Evolutionary conservation across 2,113 vertebrate species (phyloP), one percentile per base, ranked within the genome.

Genomic region (human): DNA sequence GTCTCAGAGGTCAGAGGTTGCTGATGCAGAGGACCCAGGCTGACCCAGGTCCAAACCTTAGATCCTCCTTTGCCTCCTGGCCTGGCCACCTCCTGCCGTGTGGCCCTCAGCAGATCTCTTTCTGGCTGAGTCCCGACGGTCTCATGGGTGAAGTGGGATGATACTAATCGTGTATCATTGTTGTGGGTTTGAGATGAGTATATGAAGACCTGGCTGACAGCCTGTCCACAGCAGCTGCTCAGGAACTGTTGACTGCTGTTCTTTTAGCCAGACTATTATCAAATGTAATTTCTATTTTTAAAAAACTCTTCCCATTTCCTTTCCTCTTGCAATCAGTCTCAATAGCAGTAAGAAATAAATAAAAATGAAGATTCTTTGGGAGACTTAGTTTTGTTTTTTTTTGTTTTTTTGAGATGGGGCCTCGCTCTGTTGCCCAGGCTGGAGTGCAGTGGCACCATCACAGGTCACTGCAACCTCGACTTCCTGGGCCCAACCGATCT

Each of bases 161-260:
- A 0, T 10, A 6, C 8, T 9, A 18, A 1, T 59, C 1, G 0
- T 0, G 3, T 30, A 0, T 35, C 48, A 0, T 4, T 1, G 27
- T 27, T 6, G 18, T 0, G 5, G 55, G 50, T 25, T 18, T 23
- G 25, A 27, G 38, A 32, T 52, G 72, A 89, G 40, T 81, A 1
- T 14, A 2, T 45, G 14, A 14, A 9, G 22, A 25, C 61, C 6
- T 0, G 8, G 30, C 78, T 17, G 2, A 2, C 27, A 59, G 30
- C 57, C 27, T 1, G 25, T 18, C 80, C 57, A 0, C 17, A 0
- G 20, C n/a, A 38, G 64, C 22, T 32, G 17, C 16, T 16, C 2
- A 1, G n/a, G 13, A 3, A 43, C 79, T 16, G 0, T 6, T 5
- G 10, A 35, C 64, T 43, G 22, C 4, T 20, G 22, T 52, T 11